Base-by-base conservation (phyloP, 92 coral and sea anemone genomes). In the Umimayanthus kanabou region DNA sequence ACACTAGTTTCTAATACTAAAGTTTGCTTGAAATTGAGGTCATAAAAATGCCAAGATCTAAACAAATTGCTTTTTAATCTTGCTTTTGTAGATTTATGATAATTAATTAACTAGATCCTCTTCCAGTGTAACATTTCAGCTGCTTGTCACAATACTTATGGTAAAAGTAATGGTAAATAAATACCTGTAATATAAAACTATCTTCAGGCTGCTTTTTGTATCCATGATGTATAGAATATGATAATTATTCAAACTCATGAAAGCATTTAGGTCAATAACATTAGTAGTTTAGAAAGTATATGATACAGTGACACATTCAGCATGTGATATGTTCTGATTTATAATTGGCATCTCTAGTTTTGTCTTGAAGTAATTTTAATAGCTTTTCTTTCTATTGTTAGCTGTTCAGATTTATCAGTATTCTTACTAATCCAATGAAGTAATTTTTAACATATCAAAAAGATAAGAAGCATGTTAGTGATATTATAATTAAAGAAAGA, bases 391-490 rank as follows among this genome's bases (percentile, higher is more conserved):
- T 33, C 22, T 73, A 73, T 9, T 73, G 37, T 33, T 33, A 33
- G 37, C 37, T 33, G 23, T 25, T 75, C 50, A 75, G 79, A 10
- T 75, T 3, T 75, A 75, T 39, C 79, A 75, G 26, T 26, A n/a
- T 20, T 25, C 40, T 45, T 43, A n/a, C n/a, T 78, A 33, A 50
- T 14, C 10, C 9, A 78, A 26, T 50, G 37, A 78, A 45, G 14
- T 25, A 77, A 42, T 5, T 74, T 66, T 42, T 53, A 23, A 82
- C 70, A 83, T 50, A 79, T 67, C 77, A 83, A 83, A 83, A 13
- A 42, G 77, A 83, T 70, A 70, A 70, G 29, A 43, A 13, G 29
- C 29, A 2, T n/a, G 2, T 37, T 33, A 45, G 23, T 26, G 9
- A 22, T 55, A 18, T 26, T 57, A 61, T 37, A 53, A 55, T 53